These are phyloP conservation scores for Amphipyra tragopoginis DNA, from an alignment of 2,888 invertebrate genomes.

Conservation along the genomic window DNA sequence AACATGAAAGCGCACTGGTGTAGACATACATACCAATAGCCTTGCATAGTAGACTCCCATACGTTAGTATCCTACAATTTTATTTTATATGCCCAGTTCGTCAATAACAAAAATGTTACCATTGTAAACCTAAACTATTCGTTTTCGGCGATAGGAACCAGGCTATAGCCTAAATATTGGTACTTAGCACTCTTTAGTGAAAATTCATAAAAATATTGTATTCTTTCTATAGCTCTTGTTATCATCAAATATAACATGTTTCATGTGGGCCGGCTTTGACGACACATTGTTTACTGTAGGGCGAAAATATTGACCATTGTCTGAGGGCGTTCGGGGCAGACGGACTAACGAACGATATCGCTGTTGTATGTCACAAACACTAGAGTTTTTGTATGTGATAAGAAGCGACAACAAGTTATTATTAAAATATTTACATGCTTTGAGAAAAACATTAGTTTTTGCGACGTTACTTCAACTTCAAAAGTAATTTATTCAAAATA, in stretches of 20 bases:
- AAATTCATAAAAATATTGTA: neutral
- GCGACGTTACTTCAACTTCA: no score
- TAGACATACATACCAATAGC: no score
- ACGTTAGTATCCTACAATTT: no score
- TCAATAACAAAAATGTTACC: no score
- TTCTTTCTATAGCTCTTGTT: neutral
- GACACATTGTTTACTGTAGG: slow-evolving; percentile 14
- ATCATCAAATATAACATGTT: neutral
- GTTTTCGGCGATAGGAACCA: no score
- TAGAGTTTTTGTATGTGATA: neutral
- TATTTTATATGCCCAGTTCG: no score
- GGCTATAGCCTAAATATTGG: no score
- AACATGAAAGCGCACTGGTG: no score
- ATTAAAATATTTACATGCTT: neutral
- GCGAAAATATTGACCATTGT: slow-evolving; percentile 14
- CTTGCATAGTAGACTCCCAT: no score
- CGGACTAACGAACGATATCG: slow-evolving; percentile 26
- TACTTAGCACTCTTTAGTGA: neutral
- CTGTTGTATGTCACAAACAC: slow-evolving; percentile 5
- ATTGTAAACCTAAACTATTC: no score
- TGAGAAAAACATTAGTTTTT: no score
- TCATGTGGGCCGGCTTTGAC: neutral
- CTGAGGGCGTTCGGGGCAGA: slow-evolving; percentile 24
- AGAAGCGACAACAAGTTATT: neutral
- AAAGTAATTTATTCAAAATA: no score